phyloP scores from a whole-genome alignment of 2,797 vertebrate genomes.

The Erithacus rubecula region DNA sequence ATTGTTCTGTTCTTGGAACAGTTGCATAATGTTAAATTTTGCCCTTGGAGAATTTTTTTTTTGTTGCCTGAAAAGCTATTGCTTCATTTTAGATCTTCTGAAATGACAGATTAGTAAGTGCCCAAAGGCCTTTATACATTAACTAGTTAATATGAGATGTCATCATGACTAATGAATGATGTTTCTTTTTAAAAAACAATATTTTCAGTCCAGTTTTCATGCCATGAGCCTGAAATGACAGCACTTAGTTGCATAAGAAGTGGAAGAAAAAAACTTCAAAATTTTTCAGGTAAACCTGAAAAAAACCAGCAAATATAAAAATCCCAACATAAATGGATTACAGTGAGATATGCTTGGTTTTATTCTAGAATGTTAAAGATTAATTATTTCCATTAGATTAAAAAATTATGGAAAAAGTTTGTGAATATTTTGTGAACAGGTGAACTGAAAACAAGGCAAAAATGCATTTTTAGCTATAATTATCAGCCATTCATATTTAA shows the following conservation, averaged over 20 bases:
- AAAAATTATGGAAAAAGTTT: neutral
- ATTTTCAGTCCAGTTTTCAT: neutral
- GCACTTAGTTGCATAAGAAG: neutral
- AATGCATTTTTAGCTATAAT: neutral
- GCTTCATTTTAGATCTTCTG: constrained; percentile 16
- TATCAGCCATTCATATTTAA: neutral
- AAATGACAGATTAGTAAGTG: constrained; percentile 35
- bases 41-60: neutral
- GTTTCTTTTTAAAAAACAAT: neutral
- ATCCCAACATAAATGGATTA: neutral
- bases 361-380: neutral
- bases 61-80: neutral
- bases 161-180: constrained; percentile 37
- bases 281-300: neutral
- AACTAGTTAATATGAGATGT: constrained; percentile 47
- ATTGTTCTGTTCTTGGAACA: constrained; percentile 36
- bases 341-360: neutral
- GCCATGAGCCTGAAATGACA: neutral
- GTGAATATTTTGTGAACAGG: neutral
- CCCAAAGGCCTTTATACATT: constrained; percentile 16
- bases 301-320: neutral
- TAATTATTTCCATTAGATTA: neutral
- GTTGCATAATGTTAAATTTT: constrained; percentile 23
- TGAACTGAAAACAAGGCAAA: neutral
- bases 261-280: neutral